phyloP scores from a whole-genome alignment of 2,797 vertebrate genomes.

The Octomys mimax region DNA sequence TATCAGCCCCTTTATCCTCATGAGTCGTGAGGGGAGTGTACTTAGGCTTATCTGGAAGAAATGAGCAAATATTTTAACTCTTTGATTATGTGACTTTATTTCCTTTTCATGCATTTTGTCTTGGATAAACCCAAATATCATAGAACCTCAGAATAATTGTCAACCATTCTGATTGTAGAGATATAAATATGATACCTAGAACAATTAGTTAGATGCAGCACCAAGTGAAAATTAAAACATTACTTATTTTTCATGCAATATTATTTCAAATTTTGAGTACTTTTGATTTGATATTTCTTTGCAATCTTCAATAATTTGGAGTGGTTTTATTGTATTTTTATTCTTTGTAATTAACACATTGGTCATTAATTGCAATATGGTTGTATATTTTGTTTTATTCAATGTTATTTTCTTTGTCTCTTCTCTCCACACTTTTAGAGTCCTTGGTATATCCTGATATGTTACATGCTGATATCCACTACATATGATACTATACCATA shows the following conservation, averaged over 20 bases:
- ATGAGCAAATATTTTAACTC: too few species aligned
- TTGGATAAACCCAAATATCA: too few species aligned
- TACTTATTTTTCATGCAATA: not conserved
- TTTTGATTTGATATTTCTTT: not conserved
- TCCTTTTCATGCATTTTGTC: not conserved
- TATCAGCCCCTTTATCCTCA: not conserved
- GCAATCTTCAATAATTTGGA: not conserved
- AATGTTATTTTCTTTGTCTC: not conserved
- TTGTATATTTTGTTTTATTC: not conserved
- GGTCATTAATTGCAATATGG: too few species aligned
- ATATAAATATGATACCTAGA: not conserved
- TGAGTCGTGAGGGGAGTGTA: not conserved
- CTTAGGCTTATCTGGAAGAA: not conserved
- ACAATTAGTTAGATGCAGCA: not conserved
- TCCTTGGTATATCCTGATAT: too few species aligned
- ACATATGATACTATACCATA: too few species aligned
- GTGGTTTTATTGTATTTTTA: not conserved
- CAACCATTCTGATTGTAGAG: not conserved
- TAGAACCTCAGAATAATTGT: not conserved
- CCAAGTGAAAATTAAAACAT: not conserved
- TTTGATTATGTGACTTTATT: too few species aligned
- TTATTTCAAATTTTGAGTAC: not conserved
- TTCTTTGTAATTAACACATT: not conserved
- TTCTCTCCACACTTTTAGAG: too few species aligned
- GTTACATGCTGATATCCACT: too few species aligned